These are phyloP conservation scores for Morone chrysops DNA, from an alignment of 2,113 vertebrate genomes.

Conservation along the genomic window DNA sequence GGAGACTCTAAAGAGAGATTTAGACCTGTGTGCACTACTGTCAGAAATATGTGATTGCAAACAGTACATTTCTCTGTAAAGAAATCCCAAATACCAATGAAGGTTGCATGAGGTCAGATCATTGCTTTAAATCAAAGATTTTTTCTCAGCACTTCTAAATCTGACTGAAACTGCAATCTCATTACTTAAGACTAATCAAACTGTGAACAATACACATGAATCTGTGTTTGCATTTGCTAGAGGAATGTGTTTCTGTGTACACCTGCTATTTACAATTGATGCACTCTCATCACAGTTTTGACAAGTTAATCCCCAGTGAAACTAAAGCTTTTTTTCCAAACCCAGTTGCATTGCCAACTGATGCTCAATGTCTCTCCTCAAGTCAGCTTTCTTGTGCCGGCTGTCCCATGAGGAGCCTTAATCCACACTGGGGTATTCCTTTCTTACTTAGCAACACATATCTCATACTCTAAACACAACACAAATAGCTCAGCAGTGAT, in stretches of 20 bases:
- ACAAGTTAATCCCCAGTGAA: conserved; percentile 70
- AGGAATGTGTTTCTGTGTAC: conserved; percentile 41
- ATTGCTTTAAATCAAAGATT: neutral
- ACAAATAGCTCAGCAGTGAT: conserved; percentile 58
- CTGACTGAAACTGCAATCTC: neutral
- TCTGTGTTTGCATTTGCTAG: neutral
- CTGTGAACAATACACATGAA: neutral
- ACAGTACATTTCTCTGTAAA: neutral
- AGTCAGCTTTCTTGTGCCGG: conserved; percentile 42
- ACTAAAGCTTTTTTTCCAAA: conserved; percentile 40
- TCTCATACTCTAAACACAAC: conserved; percentile 68
- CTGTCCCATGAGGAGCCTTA: conserved; percentile 52
- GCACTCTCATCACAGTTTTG: conserved; percentile 60
- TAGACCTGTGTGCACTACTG: conserved; percentile 20
- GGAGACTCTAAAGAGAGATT: conserved; percentile 29
- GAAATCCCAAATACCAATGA: conserved; percentile 26
- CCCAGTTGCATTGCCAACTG: conserved; percentile 56
- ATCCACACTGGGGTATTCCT: conserved; percentile 70
- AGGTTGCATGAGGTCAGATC: neutral
- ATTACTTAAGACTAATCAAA: neutral
- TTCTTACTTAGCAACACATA: conserved; percentile 75
- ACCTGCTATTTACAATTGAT: conserved; percentile 58
- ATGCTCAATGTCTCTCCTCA: conserved; percentile 72
- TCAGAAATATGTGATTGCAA: conserved; percentile 1
- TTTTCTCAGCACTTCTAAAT: neutral